These are phyloP conservation scores for Acanthornis magna DNA, from an alignment of 2,797 vertebrate genomes.

Conservation along the genomic window DNA sequence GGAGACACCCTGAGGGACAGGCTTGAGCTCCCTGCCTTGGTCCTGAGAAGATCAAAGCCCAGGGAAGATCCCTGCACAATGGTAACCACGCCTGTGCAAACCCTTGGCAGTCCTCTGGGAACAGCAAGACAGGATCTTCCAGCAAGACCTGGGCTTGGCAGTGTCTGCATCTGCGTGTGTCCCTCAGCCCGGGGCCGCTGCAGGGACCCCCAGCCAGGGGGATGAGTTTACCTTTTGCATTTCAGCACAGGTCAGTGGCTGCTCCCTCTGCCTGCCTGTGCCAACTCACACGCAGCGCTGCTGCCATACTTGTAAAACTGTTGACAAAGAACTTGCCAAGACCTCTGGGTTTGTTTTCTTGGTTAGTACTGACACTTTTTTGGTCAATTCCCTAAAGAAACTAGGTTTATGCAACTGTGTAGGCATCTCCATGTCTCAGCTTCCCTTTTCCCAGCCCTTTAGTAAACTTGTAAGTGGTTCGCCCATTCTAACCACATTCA, in stretches of 20 bases:
- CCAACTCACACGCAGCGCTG: not conserved
- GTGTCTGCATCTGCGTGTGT: fast-evolving
- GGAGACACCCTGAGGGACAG: not conserved
- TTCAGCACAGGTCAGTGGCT: not conserved
- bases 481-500: not conserved
- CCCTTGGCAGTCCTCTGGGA: not conserved
- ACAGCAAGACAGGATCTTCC: not conserved
- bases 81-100: fast-evolving
- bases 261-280: not conserved
- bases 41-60: not conserved
- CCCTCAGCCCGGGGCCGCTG: not conserved
- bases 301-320: not conserved
- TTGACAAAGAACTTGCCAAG: not conserved
- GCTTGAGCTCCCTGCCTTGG: not conserved
- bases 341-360: not conserved
- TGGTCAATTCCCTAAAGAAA: not conserved
- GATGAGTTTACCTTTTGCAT: not conserved
- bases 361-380: fast-evolving
- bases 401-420: not conserved
- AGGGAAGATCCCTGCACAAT: no score
- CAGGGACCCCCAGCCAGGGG: no score
- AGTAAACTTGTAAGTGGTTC: not conserved
- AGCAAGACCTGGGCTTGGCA: not conserved
- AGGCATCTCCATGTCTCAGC: not conserved
- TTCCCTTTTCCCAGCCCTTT: not conserved